Conservation (phyloP, 2,888 invertebrate genomes). For the Coecobrya sp. region DNA sequence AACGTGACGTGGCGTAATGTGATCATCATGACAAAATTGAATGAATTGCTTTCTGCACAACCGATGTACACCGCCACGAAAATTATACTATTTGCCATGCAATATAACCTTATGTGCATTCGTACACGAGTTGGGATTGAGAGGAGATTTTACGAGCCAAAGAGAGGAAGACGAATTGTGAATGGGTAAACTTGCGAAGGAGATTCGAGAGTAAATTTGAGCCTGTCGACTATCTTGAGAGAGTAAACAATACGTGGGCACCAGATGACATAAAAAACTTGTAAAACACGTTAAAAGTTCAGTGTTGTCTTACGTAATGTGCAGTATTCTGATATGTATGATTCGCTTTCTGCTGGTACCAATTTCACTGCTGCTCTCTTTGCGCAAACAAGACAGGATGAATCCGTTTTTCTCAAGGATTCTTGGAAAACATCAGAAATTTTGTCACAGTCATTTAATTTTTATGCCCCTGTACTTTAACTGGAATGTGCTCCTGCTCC, state of each 20-base stretch:
- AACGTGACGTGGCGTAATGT: conserved; percentile 77
- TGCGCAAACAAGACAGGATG: not conserved
- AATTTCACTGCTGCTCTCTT: not conserved
- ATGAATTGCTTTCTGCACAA: conserved; percentile 42
- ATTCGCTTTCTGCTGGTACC: not conserved
- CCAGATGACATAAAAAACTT: conserved; percentile 28
- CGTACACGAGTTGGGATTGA: not conserved
- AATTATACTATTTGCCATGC: not conserved
- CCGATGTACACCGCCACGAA: not conserved
- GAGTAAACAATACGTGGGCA: conserved; percentile 53
- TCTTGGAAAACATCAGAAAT: conserved; percentile 57
- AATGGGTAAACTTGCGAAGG: conserved; percentile 28
- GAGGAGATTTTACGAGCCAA: not conserved
- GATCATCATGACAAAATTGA: conserved; percentile 75
- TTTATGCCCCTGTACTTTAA: conserved; percentile 53
- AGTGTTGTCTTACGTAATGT: not conserved
- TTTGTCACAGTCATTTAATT: conserved; percentile 78
- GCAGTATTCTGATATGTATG: not conserved
- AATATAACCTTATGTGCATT: not conserved
- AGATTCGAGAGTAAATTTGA: conserved; percentile 7
- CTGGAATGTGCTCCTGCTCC: not conserved
- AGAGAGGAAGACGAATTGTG: conserved; percentile 23
- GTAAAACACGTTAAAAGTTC: conserved; percentile 31
- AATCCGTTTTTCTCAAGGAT: not conserved
- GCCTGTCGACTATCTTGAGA: conserved; percentile 18